Conservation (phyloP, 2,888 invertebrate species). For the Globia sparganii region DNA sequence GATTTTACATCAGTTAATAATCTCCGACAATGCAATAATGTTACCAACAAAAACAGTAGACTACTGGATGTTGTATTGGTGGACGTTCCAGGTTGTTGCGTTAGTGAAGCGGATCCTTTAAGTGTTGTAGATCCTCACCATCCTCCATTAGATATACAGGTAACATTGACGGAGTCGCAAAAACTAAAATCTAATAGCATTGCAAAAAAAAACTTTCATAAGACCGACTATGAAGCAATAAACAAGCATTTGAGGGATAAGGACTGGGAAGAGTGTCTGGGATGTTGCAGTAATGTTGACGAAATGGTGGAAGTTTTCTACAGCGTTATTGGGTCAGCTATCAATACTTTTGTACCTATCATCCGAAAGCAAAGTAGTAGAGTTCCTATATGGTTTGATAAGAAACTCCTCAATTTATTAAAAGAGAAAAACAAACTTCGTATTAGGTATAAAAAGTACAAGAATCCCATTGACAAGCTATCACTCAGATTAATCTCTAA, state of each 20-base stretch:
- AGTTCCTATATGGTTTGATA: neutral
- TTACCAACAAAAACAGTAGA: neutral
- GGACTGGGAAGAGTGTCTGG: neutral
- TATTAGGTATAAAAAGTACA: neutral
- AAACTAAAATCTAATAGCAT: neutral
- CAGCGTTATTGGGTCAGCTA: neutral
- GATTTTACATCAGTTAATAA: conserved; percentile 3
- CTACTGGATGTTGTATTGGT: neutral
- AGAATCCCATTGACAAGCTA: neutral
- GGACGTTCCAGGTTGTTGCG: neutral
- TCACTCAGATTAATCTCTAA: neutral
- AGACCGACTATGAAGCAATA: neutral
- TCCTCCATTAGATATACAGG: conserved; percentile 2
- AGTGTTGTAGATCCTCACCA: neutral
- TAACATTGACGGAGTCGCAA: neutral
- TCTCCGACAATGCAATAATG: conserved; percentile 12
- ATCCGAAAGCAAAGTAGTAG: neutral
- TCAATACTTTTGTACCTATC: neutral
- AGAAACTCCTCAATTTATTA: neutral
- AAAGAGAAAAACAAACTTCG: conserved; percentile 8
- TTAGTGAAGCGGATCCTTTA: neutral
- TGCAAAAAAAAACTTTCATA: neutral
- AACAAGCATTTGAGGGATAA: neutral
- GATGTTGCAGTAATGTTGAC: neutral
- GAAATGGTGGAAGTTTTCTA: neutral